phyloP scores from a whole-genome alignment of 64 coral and sea anemone species.

The Montipora cactus region DNA sequence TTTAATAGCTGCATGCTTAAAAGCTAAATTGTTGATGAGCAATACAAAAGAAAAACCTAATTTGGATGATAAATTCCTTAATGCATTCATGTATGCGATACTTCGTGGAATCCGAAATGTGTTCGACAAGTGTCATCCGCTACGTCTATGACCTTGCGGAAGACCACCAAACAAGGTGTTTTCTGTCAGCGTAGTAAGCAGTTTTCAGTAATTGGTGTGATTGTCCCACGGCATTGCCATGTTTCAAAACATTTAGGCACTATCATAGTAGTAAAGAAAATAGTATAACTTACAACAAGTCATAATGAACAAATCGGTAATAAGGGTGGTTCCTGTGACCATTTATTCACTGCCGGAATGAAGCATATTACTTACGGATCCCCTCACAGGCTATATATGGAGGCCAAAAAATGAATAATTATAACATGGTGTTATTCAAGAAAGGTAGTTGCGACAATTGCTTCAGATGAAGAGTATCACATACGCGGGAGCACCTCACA shows the following conservation, averaged over 20 bases:
- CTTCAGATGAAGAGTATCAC: background rate
- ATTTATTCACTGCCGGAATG: no score
- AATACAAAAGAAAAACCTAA: background rate
- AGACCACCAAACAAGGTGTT: background rate
- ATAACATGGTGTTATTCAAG: background rate
- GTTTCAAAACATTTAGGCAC: background rate
- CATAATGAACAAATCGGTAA: no score
- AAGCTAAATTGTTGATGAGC: conserved; percentile 35
- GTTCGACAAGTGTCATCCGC: no score
- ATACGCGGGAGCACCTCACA: no score
- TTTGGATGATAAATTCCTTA: no score
- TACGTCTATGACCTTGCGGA: background rate
- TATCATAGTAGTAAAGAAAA: conserved; percentile 16
- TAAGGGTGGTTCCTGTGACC: no score
- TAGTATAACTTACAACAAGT: background rate
- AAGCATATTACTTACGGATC: no score
- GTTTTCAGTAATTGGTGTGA: conserved; percentile 5
- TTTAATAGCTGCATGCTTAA: conserved; percentile 14
- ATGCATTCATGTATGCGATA: no score
- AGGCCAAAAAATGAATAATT: no score
- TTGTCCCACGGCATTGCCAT: background rate
- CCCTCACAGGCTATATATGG: no score
- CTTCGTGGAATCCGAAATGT: no score
- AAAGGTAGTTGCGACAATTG: background rate
- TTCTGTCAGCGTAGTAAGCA: background rate